Percentiles rank a stretch among this genome's conserved stretches.
phyloP scores from a whole-genome alignment of 1,140 invertebrate genomes.

The Drosophila novamexicana region DNA sequence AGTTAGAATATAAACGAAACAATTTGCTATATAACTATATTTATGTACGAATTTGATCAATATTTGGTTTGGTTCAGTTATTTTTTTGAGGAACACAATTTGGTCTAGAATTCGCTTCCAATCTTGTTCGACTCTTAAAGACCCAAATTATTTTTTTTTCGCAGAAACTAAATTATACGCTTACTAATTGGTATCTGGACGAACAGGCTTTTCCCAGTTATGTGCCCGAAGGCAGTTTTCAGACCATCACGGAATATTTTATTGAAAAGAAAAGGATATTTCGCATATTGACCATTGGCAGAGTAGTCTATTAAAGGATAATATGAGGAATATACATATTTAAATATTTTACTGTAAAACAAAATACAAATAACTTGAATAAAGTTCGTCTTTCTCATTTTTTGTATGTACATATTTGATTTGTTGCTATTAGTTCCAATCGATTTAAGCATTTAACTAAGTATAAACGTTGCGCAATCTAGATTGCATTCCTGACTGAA shows the following conservation, averaged over 20 bases:
- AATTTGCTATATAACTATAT: too few relatives aligned
- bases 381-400: too few relatives aligned
- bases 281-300: conserved; percentile 10
- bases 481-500: background rate
- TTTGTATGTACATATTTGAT: background rate
- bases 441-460: conserved; percentile 3
- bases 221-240: conserved; percentile 21
- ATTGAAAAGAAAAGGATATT: conserved; percentile 11
- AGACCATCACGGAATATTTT: conserved; percentile 14
- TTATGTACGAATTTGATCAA: too few relatives aligned
- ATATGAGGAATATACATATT: background rate
- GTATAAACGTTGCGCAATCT: background rate
- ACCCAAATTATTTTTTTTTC: background rate
- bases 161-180: conserved; percentile 31
- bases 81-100: too few relatives aligned
- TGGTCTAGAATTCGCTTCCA: too few relatives aligned
- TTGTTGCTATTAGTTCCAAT: background rate
- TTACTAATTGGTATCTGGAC: conserved; percentile 27
- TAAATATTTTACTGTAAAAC: background rate
- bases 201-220: conserved; percentile 29
- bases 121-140: background rate
- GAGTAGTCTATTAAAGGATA: conserved; percentile 4
- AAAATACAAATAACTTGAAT: background rate
- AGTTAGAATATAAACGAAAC: too few relatives aligned
- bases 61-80: background rate